A percentile compares a stretch with the other conserved stretches of the same genome.
These are phyloP conservation scores for Agelastica alni DNA, from an alignment of 2,888 invertebrate genomes.

Conservation along the genomic window DNA sequence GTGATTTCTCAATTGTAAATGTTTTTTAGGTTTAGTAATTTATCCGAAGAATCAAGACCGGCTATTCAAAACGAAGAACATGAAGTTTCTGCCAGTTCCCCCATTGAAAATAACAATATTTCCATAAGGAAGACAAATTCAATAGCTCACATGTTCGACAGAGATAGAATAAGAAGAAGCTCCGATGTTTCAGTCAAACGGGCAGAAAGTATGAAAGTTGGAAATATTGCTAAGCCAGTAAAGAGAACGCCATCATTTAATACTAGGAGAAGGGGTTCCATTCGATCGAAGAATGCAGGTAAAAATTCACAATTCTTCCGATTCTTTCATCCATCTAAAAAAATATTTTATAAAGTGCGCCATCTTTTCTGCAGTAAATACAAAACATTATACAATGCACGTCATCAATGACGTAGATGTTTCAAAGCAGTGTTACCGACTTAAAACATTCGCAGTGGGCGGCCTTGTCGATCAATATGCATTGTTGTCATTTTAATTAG, in stretches of 20 bases:
- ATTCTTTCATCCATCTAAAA: background rate
- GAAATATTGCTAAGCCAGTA: constrained; percentile 67
- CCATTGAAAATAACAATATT: constrained; percentile 37
- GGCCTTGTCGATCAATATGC: too few species aligned
- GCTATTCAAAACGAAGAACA: background rate
- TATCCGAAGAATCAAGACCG: constrained; percentile 26
- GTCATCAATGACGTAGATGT: too few species aligned
- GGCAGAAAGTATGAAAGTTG: constrained; percentile 87
- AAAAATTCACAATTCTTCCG: background rate
- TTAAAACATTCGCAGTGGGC: too few species aligned
- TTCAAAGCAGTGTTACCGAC: too few species aligned
- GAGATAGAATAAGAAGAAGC: constrained; percentile 59
- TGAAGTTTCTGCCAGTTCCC: background rate
- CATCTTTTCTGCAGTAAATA: too few species aligned
- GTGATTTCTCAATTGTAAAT: background rate
- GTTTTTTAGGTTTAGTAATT: constrained; percentile 47
- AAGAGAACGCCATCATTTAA: constrained; percentile 95
- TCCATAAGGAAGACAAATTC: constrained; percentile 63
- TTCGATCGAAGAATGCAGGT: constrained; percentile 49
- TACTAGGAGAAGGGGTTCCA: constrained; percentile 86
- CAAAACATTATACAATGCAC: too few species aligned
- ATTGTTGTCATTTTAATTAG: too few species aligned
- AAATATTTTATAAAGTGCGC: too few species aligned
- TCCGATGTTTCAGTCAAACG: constrained; percentile 73
- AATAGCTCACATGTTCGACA: constrained; percentile 64